Conservation (phyloP, 2,888 invertebrate species). For the Lasioglossum calceatum region DNA sequence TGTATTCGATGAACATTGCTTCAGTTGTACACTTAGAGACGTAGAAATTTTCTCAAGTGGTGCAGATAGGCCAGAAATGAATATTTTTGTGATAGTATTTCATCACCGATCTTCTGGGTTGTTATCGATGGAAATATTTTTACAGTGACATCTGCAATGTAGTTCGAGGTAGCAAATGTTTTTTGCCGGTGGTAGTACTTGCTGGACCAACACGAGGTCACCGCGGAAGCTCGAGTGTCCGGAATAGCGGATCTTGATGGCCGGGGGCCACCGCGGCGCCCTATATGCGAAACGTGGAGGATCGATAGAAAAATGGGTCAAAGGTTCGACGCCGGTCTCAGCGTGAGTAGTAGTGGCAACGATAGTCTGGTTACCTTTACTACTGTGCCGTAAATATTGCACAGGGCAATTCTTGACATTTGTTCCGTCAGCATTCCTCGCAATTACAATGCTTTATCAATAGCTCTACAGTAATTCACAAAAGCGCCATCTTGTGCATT, state of each 20-base stretch:
- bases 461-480: background rate
- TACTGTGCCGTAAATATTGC: background rate
- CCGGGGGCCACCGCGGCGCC: constrained; percentile 16
- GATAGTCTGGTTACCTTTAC: constrained; percentile 32
- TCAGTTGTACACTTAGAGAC: background rate
- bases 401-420: background rate
- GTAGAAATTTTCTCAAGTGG: background rate
- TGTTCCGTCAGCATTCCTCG: background rate
- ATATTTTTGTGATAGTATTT: background rate
- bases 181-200: constrained; percentile 4
- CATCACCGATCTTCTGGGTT: background rate
- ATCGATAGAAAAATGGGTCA: constrained; percentile 83
- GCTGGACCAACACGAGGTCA: constrained; percentile 8
- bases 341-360: constrained; percentile 42
- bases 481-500: too few relatives aligned
- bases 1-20: background rate
- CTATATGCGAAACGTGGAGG: constrained; percentile 54
- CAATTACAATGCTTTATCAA: background rate
- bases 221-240: constrained; percentile 25
- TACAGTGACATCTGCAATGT: background rate
- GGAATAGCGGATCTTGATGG: constrained; percentile 28
- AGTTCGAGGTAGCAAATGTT: background rate
- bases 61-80: background rate
- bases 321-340: constrained; percentile 71
- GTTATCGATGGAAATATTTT: background rate